These are phyloP conservation scores for Campylomormyrus tamandua DNA, from an alignment of 2,113 vertebrate genomes.

Conservation along the genomic window DNA sequence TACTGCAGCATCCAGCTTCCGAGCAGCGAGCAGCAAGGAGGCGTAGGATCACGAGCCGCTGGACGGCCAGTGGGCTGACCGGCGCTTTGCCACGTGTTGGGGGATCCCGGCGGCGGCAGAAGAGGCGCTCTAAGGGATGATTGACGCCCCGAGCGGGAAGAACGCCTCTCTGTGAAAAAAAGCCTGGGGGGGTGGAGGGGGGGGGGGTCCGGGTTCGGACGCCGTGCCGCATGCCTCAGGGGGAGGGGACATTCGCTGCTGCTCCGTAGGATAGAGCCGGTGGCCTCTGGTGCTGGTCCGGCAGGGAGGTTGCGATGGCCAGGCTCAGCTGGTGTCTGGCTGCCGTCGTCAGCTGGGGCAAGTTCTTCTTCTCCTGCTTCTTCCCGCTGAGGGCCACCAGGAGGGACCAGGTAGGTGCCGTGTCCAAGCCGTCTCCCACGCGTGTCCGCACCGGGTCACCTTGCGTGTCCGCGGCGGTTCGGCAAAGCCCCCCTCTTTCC, in stretches of 20 bases:
- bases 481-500: neutral
- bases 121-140: neutral
- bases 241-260: neutral
- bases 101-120: neutral
- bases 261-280: neutral
- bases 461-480: neutral
- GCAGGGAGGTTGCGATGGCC: constrained; percentile 57
- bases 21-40: neutral
- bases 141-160: neutral
- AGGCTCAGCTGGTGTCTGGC: constrained; percentile 69
- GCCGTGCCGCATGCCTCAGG: neutral
- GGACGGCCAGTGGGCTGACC: neutral
- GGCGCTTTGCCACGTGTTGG: neutral
- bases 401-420: constrained; percentile 54
- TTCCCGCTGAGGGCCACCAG: constrained; percentile 57
- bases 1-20: constrained; percentile 51
- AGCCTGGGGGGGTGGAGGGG: neutral
- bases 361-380: constrained; percentile 69
- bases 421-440: neutral
- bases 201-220: constrained; percentile 22
- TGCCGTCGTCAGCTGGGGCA: constrained; percentile 68
- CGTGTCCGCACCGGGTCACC: constrained; percentile 7
- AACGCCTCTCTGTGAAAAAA: constrained; percentile 1
- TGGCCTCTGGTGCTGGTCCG: neutral
- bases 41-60: constrained; percentile 35